A percentile compares a stretch with the other conserved stretches of the same genome.
phyloP scores from a whole-genome alignment of 2,797 vertebrate species.

The Microhierax caerulescens region DNA sequence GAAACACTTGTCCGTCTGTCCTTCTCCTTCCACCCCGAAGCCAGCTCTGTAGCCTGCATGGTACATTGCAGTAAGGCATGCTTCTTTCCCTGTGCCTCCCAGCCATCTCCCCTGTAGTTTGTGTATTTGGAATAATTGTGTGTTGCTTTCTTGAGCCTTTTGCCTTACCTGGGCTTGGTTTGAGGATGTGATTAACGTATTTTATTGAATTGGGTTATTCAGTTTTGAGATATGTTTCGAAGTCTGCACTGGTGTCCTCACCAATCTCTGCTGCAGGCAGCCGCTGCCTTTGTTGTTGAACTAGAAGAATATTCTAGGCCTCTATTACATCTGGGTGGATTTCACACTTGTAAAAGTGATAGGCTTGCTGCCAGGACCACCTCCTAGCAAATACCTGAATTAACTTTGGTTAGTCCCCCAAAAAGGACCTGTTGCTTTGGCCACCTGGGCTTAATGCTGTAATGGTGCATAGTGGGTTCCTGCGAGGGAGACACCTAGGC shows the following conservation, averaged over 20 bases:
- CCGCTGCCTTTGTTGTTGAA: accelerated
- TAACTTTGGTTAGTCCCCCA: background rate
- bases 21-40: background rate
- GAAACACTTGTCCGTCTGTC: background rate
- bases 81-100: background rate
- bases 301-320: background rate
- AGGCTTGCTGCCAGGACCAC: background rate
- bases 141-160: background rate
- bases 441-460: background rate
- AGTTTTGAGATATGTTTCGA: background rate
- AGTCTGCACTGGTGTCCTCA: background rate
- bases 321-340: background rate
- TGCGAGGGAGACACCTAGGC: background rate
- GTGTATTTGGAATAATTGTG: background rate
- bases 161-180: background rate
- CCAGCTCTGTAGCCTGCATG: background rate
- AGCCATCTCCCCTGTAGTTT: slow-evolving; percentile 25
- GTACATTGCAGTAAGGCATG: background rate
- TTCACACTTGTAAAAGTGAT: background rate
- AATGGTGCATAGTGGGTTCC: background rate
- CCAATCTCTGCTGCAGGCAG: background rate
- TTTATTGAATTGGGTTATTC: background rate
- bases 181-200: background rate
- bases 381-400: background rate
- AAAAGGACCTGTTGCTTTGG: background rate